Percentiles rank a stretch among this genome's conserved stretches.
These are phyloP conservation scores for Apamea anceps DNA, from an alignment of 2,888 invertebrate species.

Conservation along the genomic window DNA sequence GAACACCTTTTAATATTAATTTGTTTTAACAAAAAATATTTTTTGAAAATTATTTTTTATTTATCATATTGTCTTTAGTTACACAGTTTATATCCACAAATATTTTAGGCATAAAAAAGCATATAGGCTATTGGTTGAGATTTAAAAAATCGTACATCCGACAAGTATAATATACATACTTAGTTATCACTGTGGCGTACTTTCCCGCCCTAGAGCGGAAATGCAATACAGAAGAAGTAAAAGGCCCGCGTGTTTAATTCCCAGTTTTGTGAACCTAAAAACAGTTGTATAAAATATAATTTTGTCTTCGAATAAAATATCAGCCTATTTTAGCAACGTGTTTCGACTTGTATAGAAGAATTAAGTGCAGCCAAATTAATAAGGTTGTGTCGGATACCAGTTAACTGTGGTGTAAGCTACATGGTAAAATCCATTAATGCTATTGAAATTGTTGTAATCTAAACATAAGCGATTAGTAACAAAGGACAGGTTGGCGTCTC, in stretches of 20 bases:
- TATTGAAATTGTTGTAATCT: constrained; percentile 20
- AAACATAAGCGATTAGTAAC: constrained; percentile 45
- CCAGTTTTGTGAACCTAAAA: not conserved
- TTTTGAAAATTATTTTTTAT: not conserved
- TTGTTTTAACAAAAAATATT: not conserved
- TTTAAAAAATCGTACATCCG: not conserved
- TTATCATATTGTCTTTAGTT: not conserved
- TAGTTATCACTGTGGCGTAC: not conserved
- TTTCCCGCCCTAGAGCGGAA: not conserved
- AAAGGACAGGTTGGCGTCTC: constrained; percentile 56
- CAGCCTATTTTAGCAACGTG: not conserved
- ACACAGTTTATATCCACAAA: not conserved
- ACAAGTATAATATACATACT: not conserved
- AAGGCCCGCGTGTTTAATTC: not conserved
- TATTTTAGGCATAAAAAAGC: not conserved
- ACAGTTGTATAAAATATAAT: not conserved
- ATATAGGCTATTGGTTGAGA: not conserved
- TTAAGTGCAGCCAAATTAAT: constrained; percentile 2
- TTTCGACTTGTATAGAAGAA: not conserved
- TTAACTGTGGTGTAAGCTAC: constrained; percentile 12
- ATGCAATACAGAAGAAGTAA: not conserved
- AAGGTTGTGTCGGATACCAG: not conserved
- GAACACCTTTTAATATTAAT: not conserved
- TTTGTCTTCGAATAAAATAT: not conserved
- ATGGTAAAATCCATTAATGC: constrained; percentile 44